Percentiles rank a stretch among this genome's conserved stretches.
These are phyloP conservation scores for Drosophila ficusphila DNA, from an alignment of 1,140 invertebrate genomes.

Conservation along the genomic window DNA sequence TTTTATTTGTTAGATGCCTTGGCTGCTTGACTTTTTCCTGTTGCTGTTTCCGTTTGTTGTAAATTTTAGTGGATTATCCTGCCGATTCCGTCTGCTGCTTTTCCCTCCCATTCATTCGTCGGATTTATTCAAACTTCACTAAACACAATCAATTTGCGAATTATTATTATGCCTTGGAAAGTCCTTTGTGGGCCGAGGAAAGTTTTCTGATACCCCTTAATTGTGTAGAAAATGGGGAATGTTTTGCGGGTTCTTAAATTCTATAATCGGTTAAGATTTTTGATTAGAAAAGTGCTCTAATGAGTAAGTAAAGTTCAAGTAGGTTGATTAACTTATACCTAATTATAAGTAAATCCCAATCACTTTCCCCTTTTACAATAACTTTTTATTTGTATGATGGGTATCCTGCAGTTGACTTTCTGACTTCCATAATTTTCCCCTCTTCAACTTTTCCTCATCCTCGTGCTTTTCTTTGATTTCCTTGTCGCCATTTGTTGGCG, in stretches of 20 bases:
- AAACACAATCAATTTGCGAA: constrained; percentile 83
- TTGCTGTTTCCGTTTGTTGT: constrained; percentile 82
- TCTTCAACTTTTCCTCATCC: background rate
- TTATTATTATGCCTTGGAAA: constrained; percentile 69
- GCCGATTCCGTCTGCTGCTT: constrained; percentile 48
- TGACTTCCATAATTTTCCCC: constrained; percentile 1
- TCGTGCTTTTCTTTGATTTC: constrained; percentile 10
- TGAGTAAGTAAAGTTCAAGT: too few relatives aligned
- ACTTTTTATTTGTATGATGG: too few relatives aligned
- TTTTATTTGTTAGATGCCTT: constrained; percentile 78
- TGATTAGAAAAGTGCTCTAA: too few relatives aligned
- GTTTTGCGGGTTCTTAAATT: too few relatives aligned
- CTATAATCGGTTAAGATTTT: too few relatives aligned
- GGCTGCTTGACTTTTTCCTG: constrained; percentile 68
- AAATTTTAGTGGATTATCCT: constrained; percentile 83
- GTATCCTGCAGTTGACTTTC: background rate
- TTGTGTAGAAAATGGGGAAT: background rate
- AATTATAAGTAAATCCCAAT: too few relatives aligned
- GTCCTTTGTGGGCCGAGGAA: constrained; percentile 32
- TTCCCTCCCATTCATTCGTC: constrained; percentile 39
- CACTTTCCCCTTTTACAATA: too few relatives aligned
- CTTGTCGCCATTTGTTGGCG: constrained; percentile 72
- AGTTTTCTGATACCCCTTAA: constrained; percentile 16
- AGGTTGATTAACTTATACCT: too few relatives aligned
- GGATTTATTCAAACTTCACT: constrained; percentile 83